Evolutionary conservation across 2,797 vertebrate genomes (phyloP).

Genomic region (Rallus crepitans): DNA sequence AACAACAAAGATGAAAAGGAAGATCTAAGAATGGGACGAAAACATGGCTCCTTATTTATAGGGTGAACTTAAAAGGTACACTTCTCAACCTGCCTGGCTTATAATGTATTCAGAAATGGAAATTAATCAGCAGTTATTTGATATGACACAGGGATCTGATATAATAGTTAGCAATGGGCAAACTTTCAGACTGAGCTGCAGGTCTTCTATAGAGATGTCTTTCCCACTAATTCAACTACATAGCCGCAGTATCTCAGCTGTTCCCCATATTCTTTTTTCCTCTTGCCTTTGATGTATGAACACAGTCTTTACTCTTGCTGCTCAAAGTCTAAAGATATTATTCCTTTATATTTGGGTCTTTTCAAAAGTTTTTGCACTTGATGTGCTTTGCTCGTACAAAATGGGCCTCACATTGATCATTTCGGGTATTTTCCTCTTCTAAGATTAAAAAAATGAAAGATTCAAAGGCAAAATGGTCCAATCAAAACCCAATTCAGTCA

Average conservation of each 20-base stretch:
- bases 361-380: neutral
- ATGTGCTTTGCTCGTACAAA: neutral
- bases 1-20: slow-evolving; percentile 45
- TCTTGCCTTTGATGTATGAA: neutral
- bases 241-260: neutral
- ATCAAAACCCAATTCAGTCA: neutral
- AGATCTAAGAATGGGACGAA: slow-evolving; percentile 20
- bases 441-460: neutral
- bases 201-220: neutral
- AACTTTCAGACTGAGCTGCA: neutral
- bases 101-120: neutral
- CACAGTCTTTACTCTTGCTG: neutral
- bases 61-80: slow-evolving; percentile 28
- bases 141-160: neutral
- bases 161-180: neutral
- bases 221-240: neutral
- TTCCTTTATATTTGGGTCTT: neutral
- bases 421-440: neutral
- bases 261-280: neutral
- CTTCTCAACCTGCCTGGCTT: neutral
- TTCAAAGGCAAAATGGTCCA: neutral
- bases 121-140: slow-evolving; percentile 41
- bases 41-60: neutral
- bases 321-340: neutral
- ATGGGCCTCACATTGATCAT: neutral